Evolutionary conservation across 2,888 invertebrate genomes (phyloP).

Genomic region (Hemicrepidius hirtus): DNA sequence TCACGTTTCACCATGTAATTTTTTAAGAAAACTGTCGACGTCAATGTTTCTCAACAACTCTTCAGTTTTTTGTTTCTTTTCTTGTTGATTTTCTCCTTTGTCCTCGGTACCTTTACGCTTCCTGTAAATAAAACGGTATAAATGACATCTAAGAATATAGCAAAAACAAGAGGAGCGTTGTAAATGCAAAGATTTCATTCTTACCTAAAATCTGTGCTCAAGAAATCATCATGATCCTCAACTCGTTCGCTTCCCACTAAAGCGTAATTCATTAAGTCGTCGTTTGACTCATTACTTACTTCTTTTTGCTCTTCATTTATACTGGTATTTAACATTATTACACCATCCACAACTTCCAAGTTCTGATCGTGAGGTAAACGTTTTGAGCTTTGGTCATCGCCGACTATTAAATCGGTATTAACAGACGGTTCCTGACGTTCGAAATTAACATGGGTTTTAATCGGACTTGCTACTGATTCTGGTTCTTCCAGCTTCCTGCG

Average conservation of each 20-base stretch:
- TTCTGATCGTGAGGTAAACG: background rate
- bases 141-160: too few relatives aligned
- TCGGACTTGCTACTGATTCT: too few relatives aligned
- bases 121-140: conserved; percentile 13
- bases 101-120: conserved; percentile 58
- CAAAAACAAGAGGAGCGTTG: too few relatives aligned
- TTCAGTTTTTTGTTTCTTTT: conserved; percentile 60
- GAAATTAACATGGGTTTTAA: too few relatives aligned
- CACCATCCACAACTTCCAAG: conserved; percentile 19
- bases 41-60: conserved; percentile 61
- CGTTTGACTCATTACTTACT: conserved; percentile 35
- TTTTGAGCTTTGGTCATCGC: background rate
- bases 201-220: conserved; percentile 21
- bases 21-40: conserved; percentile 64
- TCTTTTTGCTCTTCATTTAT: conserved; percentile 28
- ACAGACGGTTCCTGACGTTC: too few relatives aligned
- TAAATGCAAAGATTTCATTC: background rate
- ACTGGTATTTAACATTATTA: conserved; percentile 19
- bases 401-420: too few relatives aligned
- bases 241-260: conserved; percentile 57
- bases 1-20: conserved; percentile 61
- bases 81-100: conserved; percentile 47
- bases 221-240: conserved; percentile 24
- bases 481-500: background rate
- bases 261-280: conserved; percentile 64